phyloP scores from a whole-genome alignment of 2,888 invertebrate species.

The Cancer borealis region DNA sequence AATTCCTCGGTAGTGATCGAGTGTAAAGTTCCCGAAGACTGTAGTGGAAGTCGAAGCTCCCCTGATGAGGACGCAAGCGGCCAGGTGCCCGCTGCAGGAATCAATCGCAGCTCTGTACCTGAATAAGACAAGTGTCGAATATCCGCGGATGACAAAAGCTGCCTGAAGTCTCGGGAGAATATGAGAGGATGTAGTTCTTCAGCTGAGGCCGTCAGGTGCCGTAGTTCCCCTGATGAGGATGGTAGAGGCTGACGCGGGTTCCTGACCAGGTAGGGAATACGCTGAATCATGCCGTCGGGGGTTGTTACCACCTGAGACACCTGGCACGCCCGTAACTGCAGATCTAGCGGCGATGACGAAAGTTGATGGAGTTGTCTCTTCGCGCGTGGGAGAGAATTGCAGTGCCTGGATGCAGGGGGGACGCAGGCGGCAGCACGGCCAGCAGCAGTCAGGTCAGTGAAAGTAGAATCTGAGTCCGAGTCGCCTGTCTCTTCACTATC shows the following conservation, averaged over 20 bases:
- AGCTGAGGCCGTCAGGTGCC: conserved; percentile 60
- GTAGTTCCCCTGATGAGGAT: conserved; percentile 59
- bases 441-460: conserved; percentile 68
- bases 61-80: conserved; percentile 62
- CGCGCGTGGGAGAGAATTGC: conserved; percentile 61
- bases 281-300: conserved; percentile 58
- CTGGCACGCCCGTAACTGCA: conserved; percentile 59
- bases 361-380: conserved; percentile 39
- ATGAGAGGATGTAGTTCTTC: conserved; percentile 62
- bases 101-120: conserved; percentile 53
- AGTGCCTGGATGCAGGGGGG: conserved; percentile 44
- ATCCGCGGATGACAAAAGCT: conserved; percentile 62
- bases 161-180: conserved; percentile 51
- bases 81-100: conserved; percentile 47
- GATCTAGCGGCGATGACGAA: conserved; percentile 46
- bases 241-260: conserved; percentile 45
- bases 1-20: conserved; percentile 54
- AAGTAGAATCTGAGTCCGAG: conserved; percentile 69
- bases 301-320: conserved; percentile 51
- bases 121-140: conserved; percentile 57
- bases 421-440: conserved; percentile 57
- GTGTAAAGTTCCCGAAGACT: conserved; percentile 54
- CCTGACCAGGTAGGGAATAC: conserved; percentile 48
- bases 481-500: conserved; percentile 61
- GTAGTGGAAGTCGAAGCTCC: conserved; percentile 51